Conservation (phyloP, 2,888 invertebrate genomes). For the Dicranocentrus wangi region DNA sequence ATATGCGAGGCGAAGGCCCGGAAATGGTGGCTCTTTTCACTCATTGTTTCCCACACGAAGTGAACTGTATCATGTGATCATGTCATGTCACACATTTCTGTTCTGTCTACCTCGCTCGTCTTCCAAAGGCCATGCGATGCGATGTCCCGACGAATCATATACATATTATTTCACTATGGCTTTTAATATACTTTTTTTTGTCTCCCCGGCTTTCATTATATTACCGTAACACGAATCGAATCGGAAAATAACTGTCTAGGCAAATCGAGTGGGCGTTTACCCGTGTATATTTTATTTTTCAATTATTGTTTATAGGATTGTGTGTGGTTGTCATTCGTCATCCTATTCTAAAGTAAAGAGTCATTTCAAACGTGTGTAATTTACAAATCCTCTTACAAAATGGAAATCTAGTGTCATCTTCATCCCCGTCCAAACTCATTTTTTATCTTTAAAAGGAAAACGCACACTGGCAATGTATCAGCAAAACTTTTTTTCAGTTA, state of each 20-base stretch:
- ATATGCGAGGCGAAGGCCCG: conserved; percentile 56
- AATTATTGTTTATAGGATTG: conserved; percentile 28
- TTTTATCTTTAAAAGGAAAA: conserved; percentile 49
- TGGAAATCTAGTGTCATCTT: conserved; percentile 48
- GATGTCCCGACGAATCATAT: too few species aligned
- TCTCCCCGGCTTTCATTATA: background rate
- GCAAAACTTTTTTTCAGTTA: conserved; percentile 22
- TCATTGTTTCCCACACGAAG: conserved; percentile 58
- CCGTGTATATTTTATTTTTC: conserved; percentile 33
- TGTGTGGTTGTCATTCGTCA: conserved; percentile 34
- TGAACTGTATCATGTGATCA: conserved; percentile 24
- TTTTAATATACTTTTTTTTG: background rate
- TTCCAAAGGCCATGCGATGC: too few species aligned
- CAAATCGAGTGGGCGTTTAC: conserved; percentile 52
- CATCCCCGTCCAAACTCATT: conserved; percentile 23
- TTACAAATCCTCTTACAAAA: conserved; percentile 28
- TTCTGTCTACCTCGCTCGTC: background rate
- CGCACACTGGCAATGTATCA: conserved; percentile 5
- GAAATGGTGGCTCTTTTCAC: conserved; percentile 52
- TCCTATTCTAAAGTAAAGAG: background rate
- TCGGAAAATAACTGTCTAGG: conserved; percentile 26
- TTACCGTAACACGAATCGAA: conserved; percentile 23
- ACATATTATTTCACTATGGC: too few species aligned
- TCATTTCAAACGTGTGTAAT: background rate
- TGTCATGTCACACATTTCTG: conserved; percentile 10